phyloP scores from a whole-genome alignment of 2,797 vertebrate genomes.

The Huso huso region DNA sequence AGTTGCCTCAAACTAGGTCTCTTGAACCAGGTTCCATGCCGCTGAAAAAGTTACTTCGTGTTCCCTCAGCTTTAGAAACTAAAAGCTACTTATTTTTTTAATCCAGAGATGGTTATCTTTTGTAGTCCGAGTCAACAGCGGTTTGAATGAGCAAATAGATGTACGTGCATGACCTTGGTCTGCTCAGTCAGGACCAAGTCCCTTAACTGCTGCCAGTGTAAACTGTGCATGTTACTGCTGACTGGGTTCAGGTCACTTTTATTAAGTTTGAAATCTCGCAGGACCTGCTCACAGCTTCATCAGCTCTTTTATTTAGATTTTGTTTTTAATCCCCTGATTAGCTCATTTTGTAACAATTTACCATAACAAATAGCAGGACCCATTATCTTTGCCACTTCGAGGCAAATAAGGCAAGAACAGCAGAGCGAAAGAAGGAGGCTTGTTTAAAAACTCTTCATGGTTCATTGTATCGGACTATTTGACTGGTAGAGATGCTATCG shows the following conservation, averaged over 20 bases:
- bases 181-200: slow-evolving; percentile 17
- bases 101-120: too few species aligned
- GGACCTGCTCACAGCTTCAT: slow-evolving; percentile 29
- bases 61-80: too few species aligned
- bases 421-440: slow-evolving; percentile 11
- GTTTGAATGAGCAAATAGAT: not conserved
- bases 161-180: not conserved
- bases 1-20: too few species aligned
- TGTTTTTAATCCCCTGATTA: slow-evolving; percentile 42
- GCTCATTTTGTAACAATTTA: slow-evolving; percentile 49
- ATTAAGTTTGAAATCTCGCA: slow-evolving; percentile 15
- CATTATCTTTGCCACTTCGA: slow-evolving; percentile 37
- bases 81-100: too few species aligned
- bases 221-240: slow-evolving; percentile 12
- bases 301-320: slow-evolving; percentile 18
- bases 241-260: too few species aligned
- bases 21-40: too few species aligned
- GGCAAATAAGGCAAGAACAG: slow-evolving; percentile 23
- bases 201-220: slow-evolving; percentile 11
- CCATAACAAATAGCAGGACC: slow-evolving; percentile 45
- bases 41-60: too few species aligned
- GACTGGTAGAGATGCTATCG: slow-evolving; percentile 40
- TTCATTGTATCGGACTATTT: slow-evolving; percentile 41
- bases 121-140: too few species aligned
- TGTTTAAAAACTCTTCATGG: slow-evolving; percentile 30